These are phyloP conservation scores for Melanotaenia pygmaea DNA, from an alignment of 2,797 vertebrate species.

Conservation along the genomic window DNA sequence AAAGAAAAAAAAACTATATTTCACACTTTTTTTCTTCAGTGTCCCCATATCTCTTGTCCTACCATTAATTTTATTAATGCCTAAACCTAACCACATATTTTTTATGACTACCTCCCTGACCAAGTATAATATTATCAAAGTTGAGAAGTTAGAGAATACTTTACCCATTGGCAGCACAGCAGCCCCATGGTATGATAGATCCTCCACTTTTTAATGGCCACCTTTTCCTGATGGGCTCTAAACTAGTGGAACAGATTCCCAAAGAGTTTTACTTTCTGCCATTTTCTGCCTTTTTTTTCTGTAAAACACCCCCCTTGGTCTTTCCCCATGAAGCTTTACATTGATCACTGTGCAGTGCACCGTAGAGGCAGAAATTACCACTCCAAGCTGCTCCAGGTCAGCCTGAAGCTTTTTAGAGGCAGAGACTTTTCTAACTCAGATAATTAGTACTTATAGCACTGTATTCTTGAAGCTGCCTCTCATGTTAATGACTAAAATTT, in stretches of 20 bases:
- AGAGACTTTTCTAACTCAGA: no score
- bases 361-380: neutral
- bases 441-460: neutral
- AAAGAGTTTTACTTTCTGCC: neutral
- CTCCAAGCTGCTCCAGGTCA: neutral
- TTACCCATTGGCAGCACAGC: neutral
- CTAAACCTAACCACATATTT: no score
- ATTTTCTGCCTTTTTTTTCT: neutral
- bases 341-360: neutral
- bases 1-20: no score
- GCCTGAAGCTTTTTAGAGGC: neutral
- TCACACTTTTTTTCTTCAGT: no score
- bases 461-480: neutral
- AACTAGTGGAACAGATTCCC: neutral
- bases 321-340: neutral
- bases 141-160: neutral
- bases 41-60: no score
- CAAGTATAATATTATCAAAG: no score
- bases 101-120: no score
- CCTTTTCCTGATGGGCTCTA: neutral
- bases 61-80: no score
- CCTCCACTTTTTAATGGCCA: neutral
- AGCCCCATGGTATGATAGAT: neutral
- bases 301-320: neutral
- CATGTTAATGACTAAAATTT: neutral